Base-by-base conservation (phyloP, 2,113 vertebrate genomes). In the Anoura caudifer region DNA sequence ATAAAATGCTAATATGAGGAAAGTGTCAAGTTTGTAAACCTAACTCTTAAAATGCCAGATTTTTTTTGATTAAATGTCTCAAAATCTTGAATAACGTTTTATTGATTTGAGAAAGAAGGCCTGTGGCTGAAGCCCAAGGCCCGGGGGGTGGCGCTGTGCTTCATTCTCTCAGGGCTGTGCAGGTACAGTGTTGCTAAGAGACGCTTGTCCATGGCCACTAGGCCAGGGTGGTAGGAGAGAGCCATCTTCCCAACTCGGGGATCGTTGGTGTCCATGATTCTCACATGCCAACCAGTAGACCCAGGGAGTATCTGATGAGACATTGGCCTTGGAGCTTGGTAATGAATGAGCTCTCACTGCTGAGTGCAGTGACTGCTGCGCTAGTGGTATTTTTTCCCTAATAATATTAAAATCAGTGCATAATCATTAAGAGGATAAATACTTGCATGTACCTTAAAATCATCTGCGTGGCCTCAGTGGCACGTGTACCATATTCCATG, bases 21-120 rank as follows among this genome's bases (percentile, higher is more conserved):
- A 75, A 45, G 88, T 92, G 87, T 97, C 96, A 94, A 1, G 1
- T 98, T 97, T 97, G 92, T 95, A 97, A 98, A 97, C 93, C 81
- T 90, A 97, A 96, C 95, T 98, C 75, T 97, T 94, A 4, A 59
- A 95, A 84, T 93, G 93, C 94, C 79, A 87, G 87, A 81, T 22
- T 95, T 82, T 95, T 92, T 98, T 95, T 95, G 93, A 98, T 97
- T 81, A 93, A 98, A 94, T 95, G 80, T 89, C 93, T 77, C n/a
- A 81, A 87, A 97, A 85, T 59, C 69, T 72, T 69, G 26, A 26
- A 38, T 41, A 33, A 28, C 2, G n/a, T 54, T 15, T 43, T 87
- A 36, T 94, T 87, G 67, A 85, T 67, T 87, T 33, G 76, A 50
- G 63, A 47, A 89, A 38, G 50, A 59, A 61, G 26, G 22, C 61